Percentiles rank a stretch among this genome's conserved stretches.
Evolutionary conservation across 2,113 vertebrate species (phyloP).

Genomic region (mouse (Mus musculus)): GRCm39 chr11:28613001-28613500

Average conservation of each 20-base stretch:
- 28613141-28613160: background rate
- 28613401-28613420: background rate
- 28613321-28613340: background rate
- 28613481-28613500: background rate
- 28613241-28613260: constrained; percentile 26
- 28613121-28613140: background rate
- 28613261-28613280: background rate
- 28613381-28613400: constrained; percentile 27
- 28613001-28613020: background rate
- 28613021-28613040: background rate
- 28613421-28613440: constrained; percentile 32
- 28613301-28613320: background rate
- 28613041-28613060: background rate
- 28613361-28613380: background rate
- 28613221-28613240: background rate
- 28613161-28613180: constrained; percentile 4
- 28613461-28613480: background rate
- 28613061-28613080: too few species aligned
- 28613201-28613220: background rate
- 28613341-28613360: background rate
- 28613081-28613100: background rate
- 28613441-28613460: background rate
- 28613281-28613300: background rate
- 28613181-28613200: background rate
- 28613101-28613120: background rate